Evolutionary conservation across 2,888 invertebrate genomes (phyloP).

Genomic region (Antitype chi): DNA sequence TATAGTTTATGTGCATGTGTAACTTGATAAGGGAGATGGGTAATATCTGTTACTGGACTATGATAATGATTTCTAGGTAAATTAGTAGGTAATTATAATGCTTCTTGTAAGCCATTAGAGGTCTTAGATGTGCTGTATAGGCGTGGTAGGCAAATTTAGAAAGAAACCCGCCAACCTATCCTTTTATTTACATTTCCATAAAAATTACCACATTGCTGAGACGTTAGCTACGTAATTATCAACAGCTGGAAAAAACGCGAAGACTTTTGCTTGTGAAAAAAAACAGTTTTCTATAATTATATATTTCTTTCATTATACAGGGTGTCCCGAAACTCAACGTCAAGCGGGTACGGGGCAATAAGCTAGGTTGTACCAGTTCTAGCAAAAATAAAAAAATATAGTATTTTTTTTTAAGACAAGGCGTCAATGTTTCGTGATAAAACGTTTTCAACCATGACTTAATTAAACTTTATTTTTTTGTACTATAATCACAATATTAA

Average conservation of each 20-base stretch:
- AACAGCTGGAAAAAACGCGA: neutral
- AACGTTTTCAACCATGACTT: no score
- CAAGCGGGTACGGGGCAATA: no score
- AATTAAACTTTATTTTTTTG: no score
- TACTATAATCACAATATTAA: no score
- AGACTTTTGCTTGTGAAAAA: neutral
- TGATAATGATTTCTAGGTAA: slow-evolving; percentile 5
- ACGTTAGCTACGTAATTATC: neutral
- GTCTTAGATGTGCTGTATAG: neutral
- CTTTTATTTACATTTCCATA: neutral
- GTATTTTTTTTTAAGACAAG: no score
- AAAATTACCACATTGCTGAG: neutral
- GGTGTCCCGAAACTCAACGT: no score
- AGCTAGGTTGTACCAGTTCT: no score
- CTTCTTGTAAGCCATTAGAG: neutral
- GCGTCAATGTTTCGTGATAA: no score
- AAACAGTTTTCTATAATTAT: neutral
- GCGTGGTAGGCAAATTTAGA: neutral
- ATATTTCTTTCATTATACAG: no score
- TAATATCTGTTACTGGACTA: neutral
- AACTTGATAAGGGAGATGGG: neutral
- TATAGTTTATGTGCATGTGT: neutral
- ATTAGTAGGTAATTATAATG: neutral
- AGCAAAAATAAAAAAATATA: no score
- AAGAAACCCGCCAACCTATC: neutral